Evolutionary conservation across 1,140 invertebrate genomes (phyloP), one percentile per base, ranked within the genome.

Genomic region (Meloidogyne floridensis): DNA sequence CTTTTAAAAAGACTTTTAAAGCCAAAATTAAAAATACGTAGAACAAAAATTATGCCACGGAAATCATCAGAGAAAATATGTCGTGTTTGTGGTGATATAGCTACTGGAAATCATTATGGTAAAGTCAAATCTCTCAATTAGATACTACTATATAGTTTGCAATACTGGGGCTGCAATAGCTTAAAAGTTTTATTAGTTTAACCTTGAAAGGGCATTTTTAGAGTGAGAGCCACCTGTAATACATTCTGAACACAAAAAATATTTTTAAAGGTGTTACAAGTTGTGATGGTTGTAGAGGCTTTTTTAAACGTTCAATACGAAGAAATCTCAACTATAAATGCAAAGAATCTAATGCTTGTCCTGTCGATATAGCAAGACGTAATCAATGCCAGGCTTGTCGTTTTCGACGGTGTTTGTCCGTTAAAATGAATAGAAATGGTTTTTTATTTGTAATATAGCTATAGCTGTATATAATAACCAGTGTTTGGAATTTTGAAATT

Each of bases 341-440:
- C 90, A 98, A 98, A 89, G 95, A 96, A 90, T 94, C 93, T 81
- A 94, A 94, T 0, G 92, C 93, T 8, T 97, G 96, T 88, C 92
- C 96, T 1, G 95, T 97, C 2, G 95, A 97, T 87, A 95, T 97
- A 0, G 95, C 94, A 0, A 91, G 95, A 72, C 91, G 96, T 43
- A 98, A 97, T 91, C 96, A 97, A 90, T 98, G 96, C 89, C 96
- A 98, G 91, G 94, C 95, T 0, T 98, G 96, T 87, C 93, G 96
- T 56, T 96, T 97, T 90, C 93, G 93, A 74, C 97, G 96, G 90
- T 97, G 95, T 91, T 92, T 98, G 9, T 92, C 94, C 86, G 95
- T 96, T 80, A 95, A 96, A 89, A 98, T 98, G 95, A 96, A 96
- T 91, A 93, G 93, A 91, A 95, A 97, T 91, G 95, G 95, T 96